Evolutionary conservation across 2,888 invertebrate species (phyloP).

Genomic region (Belgica antarctica): DNA sequence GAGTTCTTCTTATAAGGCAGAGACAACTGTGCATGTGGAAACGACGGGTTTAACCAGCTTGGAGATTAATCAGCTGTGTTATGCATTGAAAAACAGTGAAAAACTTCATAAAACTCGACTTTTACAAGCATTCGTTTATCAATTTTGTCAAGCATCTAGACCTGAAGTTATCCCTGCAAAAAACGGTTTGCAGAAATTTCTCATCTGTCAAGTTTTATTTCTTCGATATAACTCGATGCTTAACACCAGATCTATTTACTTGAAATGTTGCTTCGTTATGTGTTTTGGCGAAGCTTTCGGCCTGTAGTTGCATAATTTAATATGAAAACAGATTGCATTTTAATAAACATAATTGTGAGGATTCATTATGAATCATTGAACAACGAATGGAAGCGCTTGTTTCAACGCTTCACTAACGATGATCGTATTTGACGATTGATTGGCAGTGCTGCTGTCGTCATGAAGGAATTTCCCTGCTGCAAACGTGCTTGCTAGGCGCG

Average conservation of each 20-base stretch:
- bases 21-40: neutral
- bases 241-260: neutral
- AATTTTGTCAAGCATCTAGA: too few relatives aligned
- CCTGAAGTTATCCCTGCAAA: too few relatives aligned
- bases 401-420: neutral
- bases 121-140: too few relatives aligned
- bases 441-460: neutral
- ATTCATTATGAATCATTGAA: neutral
- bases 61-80: too few relatives aligned
- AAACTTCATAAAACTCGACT: too few relatives aligned
- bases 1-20: neutral
- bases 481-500: neutral
- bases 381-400: neutral
- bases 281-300: neutral
- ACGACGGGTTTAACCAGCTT: too few relatives aligned
- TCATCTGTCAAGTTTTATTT: neutral
- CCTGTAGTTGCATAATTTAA: neutral
- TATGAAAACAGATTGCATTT: neutral
- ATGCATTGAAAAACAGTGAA: too few relatives aligned
- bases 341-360: neutral
- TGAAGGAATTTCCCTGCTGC: neutral
- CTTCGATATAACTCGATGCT: neutral
- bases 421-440: neutral
- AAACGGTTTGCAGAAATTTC: too few relatives aligned
- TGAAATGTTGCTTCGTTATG: neutral